These are phyloP conservation scores for Rhadinocentrus ornatus DNA, from an alignment of 2,797 vertebrate species.

Conservation along the genomic window DNA sequence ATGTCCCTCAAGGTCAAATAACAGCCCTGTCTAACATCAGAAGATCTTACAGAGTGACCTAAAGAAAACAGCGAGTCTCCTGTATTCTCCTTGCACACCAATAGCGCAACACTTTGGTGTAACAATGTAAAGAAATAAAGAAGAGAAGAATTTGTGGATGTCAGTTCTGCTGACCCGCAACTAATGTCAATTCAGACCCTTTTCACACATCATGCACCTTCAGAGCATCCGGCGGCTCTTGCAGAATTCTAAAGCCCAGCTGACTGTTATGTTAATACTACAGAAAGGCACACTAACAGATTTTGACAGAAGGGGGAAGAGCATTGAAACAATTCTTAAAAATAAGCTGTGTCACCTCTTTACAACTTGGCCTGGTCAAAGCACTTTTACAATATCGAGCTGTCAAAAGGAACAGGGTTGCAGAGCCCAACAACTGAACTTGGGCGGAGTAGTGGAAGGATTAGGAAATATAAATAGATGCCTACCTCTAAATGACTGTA, in stretches of 20 bases:
- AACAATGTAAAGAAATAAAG: conserved; percentile 23
- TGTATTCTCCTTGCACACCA: conserved; percentile 1
- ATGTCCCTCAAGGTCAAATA: neutral
- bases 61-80: conserved; percentile 19
- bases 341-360: conserved; percentile 56
- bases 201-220: conserved; percentile 57
- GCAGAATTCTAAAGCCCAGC: conserved; percentile 53
- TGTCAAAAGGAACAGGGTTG: conserved; percentile 24
- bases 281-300: conserved; percentile 62
- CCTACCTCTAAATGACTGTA: conserved; percentile 27
- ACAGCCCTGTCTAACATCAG: conserved; percentile 6
- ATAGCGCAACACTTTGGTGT: conserved; percentile 24
- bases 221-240: conserved; percentile 29
- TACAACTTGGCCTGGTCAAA: conserved; percentile 36
- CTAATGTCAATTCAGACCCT: conserved; percentile 57
- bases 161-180: conserved; percentile 43
- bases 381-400: conserved; percentile 28
- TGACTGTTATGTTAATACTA: conserved; percentile 71
- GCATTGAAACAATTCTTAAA: conserved; percentile 48
- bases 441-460: conserved; percentile 21
- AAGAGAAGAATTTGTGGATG: conserved; percentile 2
- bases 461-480: conserved; percentile 39
- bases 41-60: neutral
- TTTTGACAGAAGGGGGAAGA: conserved; percentile 54
- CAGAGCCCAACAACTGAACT: conserved; percentile 29